A percentile compares a stretch with the other conserved stretches of the same genome.
Conservation (phyloP, 2,888 invertebrate genomes). For the Anthrax anthrax region DNA sequence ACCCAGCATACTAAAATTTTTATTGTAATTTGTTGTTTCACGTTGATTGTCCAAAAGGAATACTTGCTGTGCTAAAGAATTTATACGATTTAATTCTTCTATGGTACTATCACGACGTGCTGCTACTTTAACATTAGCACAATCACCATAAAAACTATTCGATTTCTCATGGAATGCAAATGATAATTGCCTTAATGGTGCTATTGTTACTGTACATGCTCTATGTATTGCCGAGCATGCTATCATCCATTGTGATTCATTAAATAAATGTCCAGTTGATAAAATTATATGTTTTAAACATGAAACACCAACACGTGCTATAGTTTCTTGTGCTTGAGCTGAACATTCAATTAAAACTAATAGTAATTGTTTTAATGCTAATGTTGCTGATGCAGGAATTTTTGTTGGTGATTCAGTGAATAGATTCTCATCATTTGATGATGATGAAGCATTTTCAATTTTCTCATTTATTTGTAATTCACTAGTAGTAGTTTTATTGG, state of each 20-base stretch:
- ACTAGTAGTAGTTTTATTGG: constrained; percentile 4
- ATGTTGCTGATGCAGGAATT: constrained; percentile 48
- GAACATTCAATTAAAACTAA: constrained; percentile 81
- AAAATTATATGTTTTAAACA: constrained; percentile 77
- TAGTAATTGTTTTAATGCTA: constrained; percentile 74
- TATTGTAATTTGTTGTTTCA: constrained; percentile 22
- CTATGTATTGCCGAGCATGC: constrained; percentile 67
- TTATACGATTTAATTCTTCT: constrained; percentile 69
- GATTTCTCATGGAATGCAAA: constrained; percentile 83
- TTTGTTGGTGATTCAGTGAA: constrained; percentile 33
- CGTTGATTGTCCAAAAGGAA: constrained; percentile 45
- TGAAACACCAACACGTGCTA: constrained; percentile 82
- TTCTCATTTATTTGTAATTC: background rate
- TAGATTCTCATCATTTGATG: constrained; percentile 31
- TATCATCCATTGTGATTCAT: constrained; percentile 75
- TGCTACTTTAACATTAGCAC: constrained; percentile 85
- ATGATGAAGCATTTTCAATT: constrained; percentile 8
- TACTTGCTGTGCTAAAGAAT: constrained; percentile 82
- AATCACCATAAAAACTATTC: constrained; percentile 87
- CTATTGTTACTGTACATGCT: constrained; percentile 74
- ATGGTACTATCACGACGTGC: constrained; percentile 75
- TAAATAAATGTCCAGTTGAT: constrained; percentile 68
- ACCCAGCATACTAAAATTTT: constrained; percentile 8
- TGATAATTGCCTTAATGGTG: constrained; percentile 74
- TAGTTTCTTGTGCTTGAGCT: constrained; percentile 76